A percentile compares a stretch with the other conserved stretches of the same genome.
Evolutionary conservation across 2,888 invertebrate genomes (phyloP).

Genomic region (Andrena hattorfiana): DNA sequence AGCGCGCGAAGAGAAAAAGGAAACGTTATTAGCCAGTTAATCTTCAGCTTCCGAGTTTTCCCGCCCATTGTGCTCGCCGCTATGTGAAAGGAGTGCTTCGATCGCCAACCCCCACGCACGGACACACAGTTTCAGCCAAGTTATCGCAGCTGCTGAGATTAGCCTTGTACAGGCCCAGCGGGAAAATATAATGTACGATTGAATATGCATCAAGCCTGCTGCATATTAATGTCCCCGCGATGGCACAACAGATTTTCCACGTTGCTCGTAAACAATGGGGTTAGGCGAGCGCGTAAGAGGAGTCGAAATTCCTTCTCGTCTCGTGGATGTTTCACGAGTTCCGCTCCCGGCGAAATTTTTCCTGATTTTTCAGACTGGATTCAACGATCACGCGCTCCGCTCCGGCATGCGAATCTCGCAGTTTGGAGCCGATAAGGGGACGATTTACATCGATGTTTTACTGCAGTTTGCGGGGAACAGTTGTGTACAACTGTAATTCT

Average conservation of each 20-base stretch:
- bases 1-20: background rate
- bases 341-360: no score
- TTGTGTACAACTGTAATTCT: no score
- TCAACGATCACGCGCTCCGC: no score
- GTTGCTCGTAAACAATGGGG: slow-evolving; percentile 2
- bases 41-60: slow-evolving; percentile 1
- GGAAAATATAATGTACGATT: slow-evolving; percentile 34
- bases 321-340: background rate
- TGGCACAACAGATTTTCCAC: slow-evolving; percentile 7
- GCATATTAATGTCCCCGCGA: slow-evolving; percentile 36
- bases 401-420: no score
- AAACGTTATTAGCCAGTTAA: slow-evolving; percentile 27
- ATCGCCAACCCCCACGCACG: background rate
- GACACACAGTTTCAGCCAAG: background rate
- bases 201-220: slow-evolving; percentile 34
- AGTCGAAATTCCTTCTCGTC: background rate
- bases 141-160: slow-evolving; percentile 30
- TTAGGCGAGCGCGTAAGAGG: background rate
- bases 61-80: background rate
- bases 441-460: no score
- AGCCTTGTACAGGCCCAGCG: slow-evolving; percentile 12
- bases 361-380: no score
- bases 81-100: slow-evolving; percentile 1
- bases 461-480: no score
- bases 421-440: no score